Evolutionary conservation across 2,113 vertebrate species (phyloP).

Genomic region (Pungitius pungitius): DNA sequence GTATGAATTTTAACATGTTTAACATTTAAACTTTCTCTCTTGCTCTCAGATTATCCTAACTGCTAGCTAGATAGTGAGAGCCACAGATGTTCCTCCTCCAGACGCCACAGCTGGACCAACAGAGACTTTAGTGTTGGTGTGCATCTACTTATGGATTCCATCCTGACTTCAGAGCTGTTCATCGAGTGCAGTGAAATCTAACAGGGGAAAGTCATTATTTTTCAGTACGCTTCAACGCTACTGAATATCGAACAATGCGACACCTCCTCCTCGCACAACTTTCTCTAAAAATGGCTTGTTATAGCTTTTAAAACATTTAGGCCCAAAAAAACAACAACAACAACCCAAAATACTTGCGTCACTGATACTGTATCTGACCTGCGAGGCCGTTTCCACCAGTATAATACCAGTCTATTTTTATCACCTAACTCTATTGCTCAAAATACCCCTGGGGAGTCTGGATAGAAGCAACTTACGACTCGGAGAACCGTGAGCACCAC

Average conservation of each 20-base stretch:
- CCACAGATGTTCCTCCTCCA: conserved; percentile 25
- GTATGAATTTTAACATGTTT: conserved; percentile 2
- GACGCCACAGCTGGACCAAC: conserved; percentile 10
- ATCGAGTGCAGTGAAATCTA: conserved; percentile 5
- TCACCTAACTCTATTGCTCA: not conserved
- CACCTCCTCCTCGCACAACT: not conserved
- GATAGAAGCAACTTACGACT: not conserved
- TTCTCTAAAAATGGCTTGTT: not conserved
- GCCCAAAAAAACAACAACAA: not conserved
- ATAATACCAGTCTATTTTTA: not conserved
- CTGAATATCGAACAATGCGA: not conserved
- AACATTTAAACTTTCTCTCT: conserved; percentile 7
- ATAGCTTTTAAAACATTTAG: not conserved
- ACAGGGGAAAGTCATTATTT: not conserved
- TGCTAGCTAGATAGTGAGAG: not conserved
- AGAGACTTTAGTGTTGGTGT: not conserved
- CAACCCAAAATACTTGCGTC: too few species aligned
- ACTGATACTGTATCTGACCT: not conserved
- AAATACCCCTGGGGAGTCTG: not conserved
- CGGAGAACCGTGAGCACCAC: not conserved
- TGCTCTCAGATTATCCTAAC: not conserved
- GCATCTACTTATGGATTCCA: not conserved
- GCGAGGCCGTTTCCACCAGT: not conserved
- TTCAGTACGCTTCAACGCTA: not conserved
- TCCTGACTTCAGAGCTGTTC: conserved; percentile 26